Conservation (phyloP, 2,113 vertebrate genomes). For the Antigone vipio region DNA sequence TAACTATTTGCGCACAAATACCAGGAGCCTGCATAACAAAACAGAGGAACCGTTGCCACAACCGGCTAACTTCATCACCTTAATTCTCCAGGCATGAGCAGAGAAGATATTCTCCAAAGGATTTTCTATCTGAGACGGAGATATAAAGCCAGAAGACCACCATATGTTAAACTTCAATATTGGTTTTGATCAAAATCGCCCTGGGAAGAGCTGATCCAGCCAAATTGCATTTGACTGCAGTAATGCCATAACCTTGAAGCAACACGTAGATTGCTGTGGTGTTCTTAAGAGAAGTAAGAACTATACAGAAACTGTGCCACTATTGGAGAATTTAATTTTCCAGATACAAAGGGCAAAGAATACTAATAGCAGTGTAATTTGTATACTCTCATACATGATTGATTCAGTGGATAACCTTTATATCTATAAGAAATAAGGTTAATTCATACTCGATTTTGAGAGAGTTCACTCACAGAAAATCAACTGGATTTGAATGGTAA, state of each 20-base stretch:
- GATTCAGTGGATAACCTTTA: background rate
- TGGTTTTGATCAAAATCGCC: background rate
- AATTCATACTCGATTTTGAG: background rate
- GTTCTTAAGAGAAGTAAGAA: background rate
- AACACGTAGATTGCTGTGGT: background rate
- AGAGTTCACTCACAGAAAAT: background rate
- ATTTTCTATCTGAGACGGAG: background rate
- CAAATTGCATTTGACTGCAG: background rate
- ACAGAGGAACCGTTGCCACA: background rate
- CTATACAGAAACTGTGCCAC: background rate
- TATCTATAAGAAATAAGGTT: constrained; percentile 12
- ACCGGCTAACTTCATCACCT: background rate
- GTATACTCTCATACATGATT: background rate
- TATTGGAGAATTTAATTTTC: background rate
- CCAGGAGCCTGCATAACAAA: background rate
- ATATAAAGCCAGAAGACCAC: background rate
- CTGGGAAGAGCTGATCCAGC: background rate
- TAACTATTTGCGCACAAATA: background rate
- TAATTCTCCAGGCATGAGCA: background rate
- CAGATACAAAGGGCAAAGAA: background rate
- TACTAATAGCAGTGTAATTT: background rate
- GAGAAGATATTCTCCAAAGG: background rate
- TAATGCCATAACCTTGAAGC: background rate
- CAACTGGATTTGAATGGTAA: constrained; percentile 29
- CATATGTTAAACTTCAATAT: background rate